Evolutionary conservation across 2,888 invertebrate species (phyloP).

Genomic region (Eupithecia pulchellata): DNA sequence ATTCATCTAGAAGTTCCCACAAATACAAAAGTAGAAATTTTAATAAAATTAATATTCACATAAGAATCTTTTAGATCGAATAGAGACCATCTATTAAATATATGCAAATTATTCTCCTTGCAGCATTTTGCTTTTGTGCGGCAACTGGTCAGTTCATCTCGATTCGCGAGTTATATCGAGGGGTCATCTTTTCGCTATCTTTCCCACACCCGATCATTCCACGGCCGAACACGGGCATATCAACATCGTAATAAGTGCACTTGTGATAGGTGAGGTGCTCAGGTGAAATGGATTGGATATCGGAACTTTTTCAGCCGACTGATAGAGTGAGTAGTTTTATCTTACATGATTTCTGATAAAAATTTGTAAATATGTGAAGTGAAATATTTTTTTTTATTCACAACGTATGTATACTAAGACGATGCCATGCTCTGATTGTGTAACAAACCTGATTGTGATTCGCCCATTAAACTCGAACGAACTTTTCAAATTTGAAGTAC

Average conservation of each 20-base stretch:
- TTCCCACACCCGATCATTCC: slow-evolving; percentile 72
- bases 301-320: slow-evolving; percentile 78
- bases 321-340: slow-evolving; percentile 51
- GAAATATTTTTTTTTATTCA: no score
- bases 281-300: slow-evolving; percentile 78
- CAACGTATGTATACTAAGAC: no score
- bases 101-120: slow-evolving; percentile 72
- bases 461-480: neutral
- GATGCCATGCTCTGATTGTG: no score
- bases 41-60: slow-evolving; percentile 59
- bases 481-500: neutral
- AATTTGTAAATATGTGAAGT: slow-evolving; percentile 6
- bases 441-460: neutral
- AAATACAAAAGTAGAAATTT: slow-evolving; percentile 48
- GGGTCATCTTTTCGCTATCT: slow-evolving; percentile 78
- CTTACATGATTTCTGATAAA: neutral
- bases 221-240: slow-evolving; percentile 68
- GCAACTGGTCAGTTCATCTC: slow-evolving; percentile 73
- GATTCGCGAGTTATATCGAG: slow-evolving; percentile 75
- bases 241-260: slow-evolving; percentile 57
- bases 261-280: slow-evolving; percentile 32
- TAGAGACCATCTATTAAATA: slow-evolving; percentile 49
- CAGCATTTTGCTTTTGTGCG: slow-evolving; percentile 61
- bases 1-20: slow-evolving; percentile 45
- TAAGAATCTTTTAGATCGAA: slow-evolving; percentile 53